Percentiles rank a stretch among this genome's conserved stretches.
Conservation (phyloP, 2,113 vertebrate species). For the Spizaetus ornatus region DNA sequence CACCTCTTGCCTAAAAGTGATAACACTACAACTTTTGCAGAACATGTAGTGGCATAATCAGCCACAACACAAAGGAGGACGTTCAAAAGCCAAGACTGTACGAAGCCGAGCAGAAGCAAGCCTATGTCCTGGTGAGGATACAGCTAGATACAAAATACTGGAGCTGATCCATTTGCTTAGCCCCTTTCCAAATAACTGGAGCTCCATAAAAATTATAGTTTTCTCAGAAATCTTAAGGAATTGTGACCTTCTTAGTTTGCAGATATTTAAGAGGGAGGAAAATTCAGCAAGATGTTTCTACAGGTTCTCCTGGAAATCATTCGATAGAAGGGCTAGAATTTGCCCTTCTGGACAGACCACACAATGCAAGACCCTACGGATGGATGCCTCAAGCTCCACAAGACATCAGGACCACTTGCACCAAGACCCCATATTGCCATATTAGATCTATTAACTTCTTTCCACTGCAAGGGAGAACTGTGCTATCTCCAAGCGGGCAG, state of each 20-base stretch:
- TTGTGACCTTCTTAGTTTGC: background rate
- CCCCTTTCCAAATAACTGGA: background rate
- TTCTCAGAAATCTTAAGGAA: background rate
- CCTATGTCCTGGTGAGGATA: background rate
- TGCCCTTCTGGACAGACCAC: background rate
- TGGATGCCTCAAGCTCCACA: background rate
- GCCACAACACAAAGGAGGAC: background rate
- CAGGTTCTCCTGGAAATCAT: background rate
- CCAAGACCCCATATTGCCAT: background rate
- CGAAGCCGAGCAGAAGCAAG: background rate
- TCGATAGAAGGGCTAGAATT: background rate
- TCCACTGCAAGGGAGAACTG: background rate
- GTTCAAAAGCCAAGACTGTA: background rate
- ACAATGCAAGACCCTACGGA: background rate
- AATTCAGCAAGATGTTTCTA: background rate
- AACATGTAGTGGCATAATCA: background rate
- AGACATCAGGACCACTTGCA: background rate
- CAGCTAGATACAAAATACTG: background rate
- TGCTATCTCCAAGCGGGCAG: background rate
- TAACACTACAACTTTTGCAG: background rate
- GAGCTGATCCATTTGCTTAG: background rate
- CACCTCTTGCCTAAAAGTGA: background rate
- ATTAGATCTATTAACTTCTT: background rate
- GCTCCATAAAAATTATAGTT: background rate
- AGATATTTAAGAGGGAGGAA: background rate